phyloP scores from a whole-genome alignment of 2,888 invertebrate species.

The Acleris literana region DNA sequence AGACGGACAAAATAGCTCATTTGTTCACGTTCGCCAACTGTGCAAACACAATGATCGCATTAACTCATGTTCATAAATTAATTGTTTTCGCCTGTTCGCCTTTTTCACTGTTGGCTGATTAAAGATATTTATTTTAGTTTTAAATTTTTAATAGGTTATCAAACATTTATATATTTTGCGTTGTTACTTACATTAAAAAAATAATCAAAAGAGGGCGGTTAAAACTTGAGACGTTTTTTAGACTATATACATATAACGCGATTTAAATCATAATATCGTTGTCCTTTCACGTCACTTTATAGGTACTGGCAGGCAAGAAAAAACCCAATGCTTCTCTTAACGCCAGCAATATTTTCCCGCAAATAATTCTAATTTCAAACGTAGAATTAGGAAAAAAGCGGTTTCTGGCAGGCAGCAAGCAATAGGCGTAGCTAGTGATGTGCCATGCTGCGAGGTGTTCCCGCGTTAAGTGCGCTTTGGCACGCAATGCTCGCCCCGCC shows the following conservation, averaged over 20 bases:
- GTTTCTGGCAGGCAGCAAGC: conserved; percentile 55
- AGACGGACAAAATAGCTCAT: conserved; percentile 8
- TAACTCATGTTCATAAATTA: conserved; percentile 17
- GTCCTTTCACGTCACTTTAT: background rate
- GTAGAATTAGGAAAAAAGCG: conserved; percentile 38
- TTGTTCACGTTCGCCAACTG: conserved; percentile 18
- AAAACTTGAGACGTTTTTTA: too few species aligned
- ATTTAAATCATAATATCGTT: too few species aligned
- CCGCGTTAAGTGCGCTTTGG: conserved; percentile 69
- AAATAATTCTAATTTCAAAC: conserved; percentile 23
- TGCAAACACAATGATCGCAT: conserved; percentile 17
- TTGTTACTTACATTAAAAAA: too few species aligned
- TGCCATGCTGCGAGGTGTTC: conserved; percentile 73
- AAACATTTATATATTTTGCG: too few species aligned
- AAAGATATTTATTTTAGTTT: conserved; percentile 2
- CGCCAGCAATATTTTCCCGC: conserved; percentile 13
- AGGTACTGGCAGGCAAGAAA: background rate
- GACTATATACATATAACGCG: too few species aligned
- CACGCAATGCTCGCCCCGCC: conserved; percentile 79
- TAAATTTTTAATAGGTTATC: too few species aligned
- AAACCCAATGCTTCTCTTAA: conserved; percentile 2
- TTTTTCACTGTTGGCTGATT: conserved; percentile 22
- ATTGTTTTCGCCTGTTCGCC: conserved; percentile 19
- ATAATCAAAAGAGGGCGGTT: too few species aligned
- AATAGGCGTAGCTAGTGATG: conserved; percentile 81